phyloP scores from a whole-genome alignment of 2,797 vertebrate genomes.

The Dallia pectoralis region DNA sequence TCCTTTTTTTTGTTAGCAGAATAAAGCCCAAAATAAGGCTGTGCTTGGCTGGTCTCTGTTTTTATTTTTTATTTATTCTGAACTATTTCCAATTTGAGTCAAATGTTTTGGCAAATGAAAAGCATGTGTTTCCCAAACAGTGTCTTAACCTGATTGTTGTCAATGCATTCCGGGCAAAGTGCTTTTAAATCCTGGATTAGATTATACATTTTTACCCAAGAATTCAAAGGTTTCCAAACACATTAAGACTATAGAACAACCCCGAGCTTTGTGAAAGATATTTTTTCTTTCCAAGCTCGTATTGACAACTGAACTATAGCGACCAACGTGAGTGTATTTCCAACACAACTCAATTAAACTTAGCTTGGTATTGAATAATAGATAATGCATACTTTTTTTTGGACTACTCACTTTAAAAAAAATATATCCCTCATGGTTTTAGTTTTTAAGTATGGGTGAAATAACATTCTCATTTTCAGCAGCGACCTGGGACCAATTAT shows the following conservation, averaged over 20 bases:
- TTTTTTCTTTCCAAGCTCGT: too few relatives aligned
- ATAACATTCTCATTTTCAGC: too few relatives aligned
- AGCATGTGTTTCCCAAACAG: conserved; percentile 47
- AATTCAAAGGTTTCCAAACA: conserved; percentile 20
- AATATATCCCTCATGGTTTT: too few relatives aligned
- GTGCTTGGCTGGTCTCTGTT: conserved; percentile 25
- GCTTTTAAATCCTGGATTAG: conserved; percentile 39
- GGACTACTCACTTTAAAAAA: neutral
- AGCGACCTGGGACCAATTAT: too few relatives aligned
- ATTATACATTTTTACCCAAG: conserved; percentile 49
- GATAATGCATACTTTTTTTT: neutral
- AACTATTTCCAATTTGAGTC: conserved; percentile 46
- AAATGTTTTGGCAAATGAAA: conserved; percentile 48
- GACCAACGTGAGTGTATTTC: neutral
- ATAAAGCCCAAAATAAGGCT: conserved; percentile 19
- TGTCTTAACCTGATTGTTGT: conserved; percentile 37
- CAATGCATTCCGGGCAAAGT: conserved; percentile 37
- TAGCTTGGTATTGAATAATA: neutral
- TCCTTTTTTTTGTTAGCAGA: conserved; percentile 12
- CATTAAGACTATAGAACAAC: neutral
- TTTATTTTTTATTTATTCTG: conserved; percentile 45
- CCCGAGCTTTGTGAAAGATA: neutral
- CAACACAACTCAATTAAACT: neutral
- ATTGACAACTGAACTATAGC: too few relatives aligned
- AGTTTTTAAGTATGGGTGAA: too few relatives aligned